phyloP scores from a whole-genome alignment of 2,888 invertebrate genomes.

The Eumacrocentrus americanus region DNA sequence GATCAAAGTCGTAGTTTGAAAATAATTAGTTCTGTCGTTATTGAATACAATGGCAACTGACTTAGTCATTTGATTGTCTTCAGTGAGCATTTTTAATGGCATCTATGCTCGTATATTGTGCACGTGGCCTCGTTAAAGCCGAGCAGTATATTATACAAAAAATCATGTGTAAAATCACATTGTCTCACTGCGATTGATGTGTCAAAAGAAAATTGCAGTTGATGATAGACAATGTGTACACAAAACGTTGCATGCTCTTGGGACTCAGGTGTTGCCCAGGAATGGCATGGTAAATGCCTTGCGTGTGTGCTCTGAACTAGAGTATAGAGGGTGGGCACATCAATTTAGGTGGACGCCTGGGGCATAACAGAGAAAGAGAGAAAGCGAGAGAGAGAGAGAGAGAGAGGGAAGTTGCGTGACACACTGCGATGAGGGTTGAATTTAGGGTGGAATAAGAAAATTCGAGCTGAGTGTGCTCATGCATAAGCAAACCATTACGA shows the following conservation, averaged over 20 bases:
- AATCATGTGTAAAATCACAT: neutral
- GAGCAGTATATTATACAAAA: too few relatives aligned
- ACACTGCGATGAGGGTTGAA: slow-evolving; percentile 21
- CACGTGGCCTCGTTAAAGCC: neutral
- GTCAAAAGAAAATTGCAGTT: neutral
- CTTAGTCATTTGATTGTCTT: too few relatives aligned
- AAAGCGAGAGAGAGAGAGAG: slow-evolving; percentile 11
- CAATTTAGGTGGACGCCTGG: slow-evolving; percentile 40
- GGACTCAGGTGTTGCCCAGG: neutral
- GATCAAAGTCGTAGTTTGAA: too few relatives aligned
- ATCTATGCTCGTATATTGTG: too few relatives aligned
- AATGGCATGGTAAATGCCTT: slow-evolving; percentile 26
- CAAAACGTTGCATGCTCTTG: neutral
- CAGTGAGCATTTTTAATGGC: too few relatives aligned
- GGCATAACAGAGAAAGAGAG: slow-evolving; percentile 43
- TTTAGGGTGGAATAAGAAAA: neutral
- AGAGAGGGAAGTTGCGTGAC: slow-evolving; percentile 22
- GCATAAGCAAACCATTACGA: slow-evolving; percentile 26
- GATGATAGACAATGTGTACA: too few relatives aligned
- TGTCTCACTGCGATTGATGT: neutral
- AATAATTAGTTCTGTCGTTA: too few relatives aligned
- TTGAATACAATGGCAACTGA: too few relatives aligned
- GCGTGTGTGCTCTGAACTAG: too few relatives aligned
- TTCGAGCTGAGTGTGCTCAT: slow-evolving; percentile 26
- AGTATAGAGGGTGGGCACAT: slow-evolving; percentile 31